phyloP scores from a whole-genome alignment of 2,797 vertebrate species.

The Urophycis tenuis region DNA sequence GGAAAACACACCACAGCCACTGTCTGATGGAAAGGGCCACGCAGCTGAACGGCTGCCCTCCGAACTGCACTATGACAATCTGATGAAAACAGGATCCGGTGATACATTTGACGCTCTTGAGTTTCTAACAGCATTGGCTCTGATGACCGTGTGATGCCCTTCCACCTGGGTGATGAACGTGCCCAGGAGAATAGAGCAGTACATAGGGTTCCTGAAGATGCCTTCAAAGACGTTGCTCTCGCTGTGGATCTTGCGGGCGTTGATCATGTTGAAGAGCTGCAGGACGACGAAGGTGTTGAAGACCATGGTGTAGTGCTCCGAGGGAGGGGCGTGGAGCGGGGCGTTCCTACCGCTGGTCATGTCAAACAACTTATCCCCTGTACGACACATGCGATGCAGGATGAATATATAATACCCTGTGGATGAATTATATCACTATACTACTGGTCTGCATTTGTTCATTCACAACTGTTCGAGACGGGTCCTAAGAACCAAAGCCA shows the following conservation, averaged over 20 bases:
- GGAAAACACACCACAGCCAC: not conserved
- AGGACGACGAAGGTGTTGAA: conserved; percentile 98
- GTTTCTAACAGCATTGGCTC: no score
- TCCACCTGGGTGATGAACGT: conserved; percentile 92
- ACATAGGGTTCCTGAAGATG: conserved; percentile 96
- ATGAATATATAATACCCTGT: not conserved
- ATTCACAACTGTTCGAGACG: no score
- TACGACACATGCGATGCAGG: not conserved
- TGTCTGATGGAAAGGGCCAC: not conserved
- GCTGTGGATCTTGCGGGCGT: conserved; percentile 96
- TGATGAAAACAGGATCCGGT: not conserved
- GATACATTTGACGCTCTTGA: no score
- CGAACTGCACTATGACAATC: not conserved
- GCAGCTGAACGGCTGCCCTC: not conserved
- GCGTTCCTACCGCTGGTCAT: conserved; percentile 50
- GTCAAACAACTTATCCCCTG: not conserved
- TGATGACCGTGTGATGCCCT: no score
- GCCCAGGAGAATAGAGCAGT: conserved; percentile 94
- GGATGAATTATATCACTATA: no score
- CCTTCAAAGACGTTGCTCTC: conserved; percentile 98
- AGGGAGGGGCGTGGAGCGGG: conserved; percentile 89
- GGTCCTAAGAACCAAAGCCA: no score
- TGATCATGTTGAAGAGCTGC: conserved; percentile 99
- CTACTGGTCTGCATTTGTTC: no score
- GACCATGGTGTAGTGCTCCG: conserved; percentile 97